Evolutionary conservation across 2,797 vertebrate genomes (phyloP).

Genomic region (Chiroxiphia lanceolata): DNA sequence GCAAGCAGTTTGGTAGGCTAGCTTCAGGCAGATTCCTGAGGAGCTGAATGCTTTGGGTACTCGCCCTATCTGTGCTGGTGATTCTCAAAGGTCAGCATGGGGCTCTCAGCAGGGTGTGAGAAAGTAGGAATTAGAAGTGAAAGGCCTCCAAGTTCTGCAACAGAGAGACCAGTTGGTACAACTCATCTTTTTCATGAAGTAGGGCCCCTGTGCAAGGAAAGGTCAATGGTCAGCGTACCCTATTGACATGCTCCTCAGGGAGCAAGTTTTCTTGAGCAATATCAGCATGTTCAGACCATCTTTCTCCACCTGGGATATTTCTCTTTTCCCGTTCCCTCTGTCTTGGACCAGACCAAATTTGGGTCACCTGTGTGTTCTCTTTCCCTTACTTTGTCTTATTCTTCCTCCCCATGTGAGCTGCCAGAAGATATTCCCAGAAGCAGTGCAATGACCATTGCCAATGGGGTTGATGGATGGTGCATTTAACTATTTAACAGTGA

Average conservation of each 20-base stretch:
- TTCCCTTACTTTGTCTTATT: neutral
- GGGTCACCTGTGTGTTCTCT: neutral
- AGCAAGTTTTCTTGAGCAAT: neutral
- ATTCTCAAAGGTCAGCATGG: neutral
- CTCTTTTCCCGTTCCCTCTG: neutral
- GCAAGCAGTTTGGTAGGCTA: neutral
- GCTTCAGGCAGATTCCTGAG: neutral
- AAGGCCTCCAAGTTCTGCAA: neutral
- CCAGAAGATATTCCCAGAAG: neutral
- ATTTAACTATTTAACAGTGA: neutral
- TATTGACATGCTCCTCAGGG: fast-evolving
- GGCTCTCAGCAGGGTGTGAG: neutral
- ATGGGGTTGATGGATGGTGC: too few relatives aligned
- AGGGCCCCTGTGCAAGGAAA: neutral
- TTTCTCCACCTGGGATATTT: neutral
- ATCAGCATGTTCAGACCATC: neutral
- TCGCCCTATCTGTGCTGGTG: neutral
- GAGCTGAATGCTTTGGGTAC: fast-evolving
- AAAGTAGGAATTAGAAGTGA: neutral
- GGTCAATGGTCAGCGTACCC: fast-evolving
- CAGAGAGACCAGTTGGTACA: fast-evolving
- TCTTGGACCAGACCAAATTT: neutral
- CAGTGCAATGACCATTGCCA: fast-evolving
- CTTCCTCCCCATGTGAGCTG: neutral
- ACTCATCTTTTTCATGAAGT: neutral